Conservation (phyloP, 2,113 vertebrate species). For the Cervus canadensis region DNA sequence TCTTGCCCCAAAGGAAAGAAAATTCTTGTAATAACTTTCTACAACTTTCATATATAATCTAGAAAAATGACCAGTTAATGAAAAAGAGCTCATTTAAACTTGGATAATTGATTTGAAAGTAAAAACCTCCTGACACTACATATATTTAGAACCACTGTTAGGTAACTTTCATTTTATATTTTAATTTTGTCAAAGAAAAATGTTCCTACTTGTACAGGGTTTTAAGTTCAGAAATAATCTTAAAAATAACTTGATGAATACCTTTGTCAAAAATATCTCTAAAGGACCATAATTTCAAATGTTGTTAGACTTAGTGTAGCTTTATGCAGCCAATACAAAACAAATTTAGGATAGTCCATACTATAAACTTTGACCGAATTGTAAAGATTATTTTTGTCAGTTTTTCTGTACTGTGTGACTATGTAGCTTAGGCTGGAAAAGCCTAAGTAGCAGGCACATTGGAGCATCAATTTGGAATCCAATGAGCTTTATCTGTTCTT, state of each 20-base stretch:
- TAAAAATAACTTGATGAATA: neutral
- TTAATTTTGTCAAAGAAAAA: neutral
- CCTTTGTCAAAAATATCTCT: neutral
- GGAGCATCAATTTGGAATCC: neutral
- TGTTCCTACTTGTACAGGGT: neutral
- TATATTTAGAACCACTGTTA: neutral
- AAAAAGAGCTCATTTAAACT: constrained; percentile 1
- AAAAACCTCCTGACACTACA: neutral
- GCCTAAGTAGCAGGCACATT: neutral
- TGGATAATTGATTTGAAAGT: neutral
- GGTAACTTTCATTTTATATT: neutral
- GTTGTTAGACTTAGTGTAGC: neutral
- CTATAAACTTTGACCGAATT: neutral
- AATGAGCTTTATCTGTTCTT: neutral
- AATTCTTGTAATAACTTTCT: constrained; percentile 35
- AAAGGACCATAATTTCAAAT: neutral
- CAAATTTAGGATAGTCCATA: neutral
- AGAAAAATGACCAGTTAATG: constrained; percentile 41
- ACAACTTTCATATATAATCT: constrained; percentile 29
- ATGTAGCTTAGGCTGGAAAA: neutral
- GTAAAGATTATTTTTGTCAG: neutral
- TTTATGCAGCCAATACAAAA: neutral
- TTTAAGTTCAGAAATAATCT: constrained; percentile 4
- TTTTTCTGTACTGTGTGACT: neutral
- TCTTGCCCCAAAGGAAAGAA: constrained; percentile 3